Conservation (phyloP, 2,113 vertebrate species). For the Manacus vitellinus region DNA sequence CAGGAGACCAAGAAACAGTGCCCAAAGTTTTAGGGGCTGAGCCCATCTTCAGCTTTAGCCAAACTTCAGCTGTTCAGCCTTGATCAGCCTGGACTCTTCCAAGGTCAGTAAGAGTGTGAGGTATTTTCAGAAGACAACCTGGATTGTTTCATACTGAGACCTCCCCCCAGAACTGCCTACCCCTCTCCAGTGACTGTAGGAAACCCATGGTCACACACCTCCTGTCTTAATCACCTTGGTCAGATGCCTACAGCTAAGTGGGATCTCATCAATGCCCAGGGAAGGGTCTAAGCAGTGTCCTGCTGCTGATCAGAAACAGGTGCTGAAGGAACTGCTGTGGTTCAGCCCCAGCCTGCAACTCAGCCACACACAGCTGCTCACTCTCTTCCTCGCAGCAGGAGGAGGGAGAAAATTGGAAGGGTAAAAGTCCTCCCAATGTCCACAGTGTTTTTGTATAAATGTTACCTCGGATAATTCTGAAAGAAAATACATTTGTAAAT, state of each 20-base stretch:
- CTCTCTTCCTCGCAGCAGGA: background rate
- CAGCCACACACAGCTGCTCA: background rate
- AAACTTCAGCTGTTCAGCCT: background rate
- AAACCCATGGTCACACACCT: background rate
- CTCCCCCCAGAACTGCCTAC: background rate
- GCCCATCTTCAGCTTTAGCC: background rate
- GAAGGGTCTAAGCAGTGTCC: background rate
- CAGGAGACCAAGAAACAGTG: background rate
- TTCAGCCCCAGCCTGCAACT: background rate
- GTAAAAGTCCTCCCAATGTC: background rate
- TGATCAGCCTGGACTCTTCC: background rate
- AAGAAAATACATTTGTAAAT: constrained; percentile 52
- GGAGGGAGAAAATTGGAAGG: background rate
- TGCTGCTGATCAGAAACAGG: background rate
- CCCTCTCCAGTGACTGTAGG: background rate
- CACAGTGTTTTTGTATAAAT: background rate
- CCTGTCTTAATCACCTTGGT: background rate
- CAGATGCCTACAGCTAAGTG: background rate
- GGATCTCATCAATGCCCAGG: background rate
- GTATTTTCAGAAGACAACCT: background rate
- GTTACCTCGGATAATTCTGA: background rate
- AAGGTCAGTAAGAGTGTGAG: background rate
- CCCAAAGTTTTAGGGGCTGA: background rate
- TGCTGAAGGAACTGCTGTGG: background rate
- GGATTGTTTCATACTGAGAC: background rate